These are phyloP conservation scores for Aspidapion aeneum DNA, from an alignment of 2,888 invertebrate genomes.

Conservation along the genomic window DNA sequence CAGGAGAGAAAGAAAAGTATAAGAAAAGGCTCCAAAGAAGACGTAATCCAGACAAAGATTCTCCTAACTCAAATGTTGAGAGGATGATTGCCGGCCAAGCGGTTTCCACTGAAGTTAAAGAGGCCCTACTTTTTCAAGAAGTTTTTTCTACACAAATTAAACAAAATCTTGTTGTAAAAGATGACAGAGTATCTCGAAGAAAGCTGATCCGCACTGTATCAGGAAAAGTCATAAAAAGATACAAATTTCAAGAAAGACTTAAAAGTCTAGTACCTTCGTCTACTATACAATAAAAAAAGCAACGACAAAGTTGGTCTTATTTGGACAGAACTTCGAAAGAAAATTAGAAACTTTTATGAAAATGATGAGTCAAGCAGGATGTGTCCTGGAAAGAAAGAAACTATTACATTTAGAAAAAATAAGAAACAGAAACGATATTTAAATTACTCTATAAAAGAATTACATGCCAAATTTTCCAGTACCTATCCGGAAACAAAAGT, in stretches of 20 bases:
- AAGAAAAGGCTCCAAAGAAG: too few species aligned
- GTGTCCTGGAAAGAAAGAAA: slow-evolving; percentile 15
- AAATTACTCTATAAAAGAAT: slow-evolving; percentile 11
- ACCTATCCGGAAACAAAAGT: too few species aligned
- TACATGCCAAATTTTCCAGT: slow-evolving; percentile 12
- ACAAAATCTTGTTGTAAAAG: background rate
- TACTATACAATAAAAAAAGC: background rate
- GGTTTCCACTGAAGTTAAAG: background rate
- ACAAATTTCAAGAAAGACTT: background rate
- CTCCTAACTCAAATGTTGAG: background rate
- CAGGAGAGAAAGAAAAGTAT: too few species aligned
- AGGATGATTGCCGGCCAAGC: background rate
- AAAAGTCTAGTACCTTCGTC: background rate
- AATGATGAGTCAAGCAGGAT: slow-evolving; percentile 14
- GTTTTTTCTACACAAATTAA: background rate
- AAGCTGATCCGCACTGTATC: background rate
- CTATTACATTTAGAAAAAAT: slow-evolving; percentile 10
- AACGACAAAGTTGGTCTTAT: too few species aligned
- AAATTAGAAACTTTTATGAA: slow-evolving; percentile 9
- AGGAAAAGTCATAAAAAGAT: background rate
- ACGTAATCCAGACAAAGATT: too few species aligned
- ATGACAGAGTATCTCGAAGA: background rate
- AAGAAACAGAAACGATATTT: slow-evolving; percentile 15
- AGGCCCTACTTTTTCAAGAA: background rate
- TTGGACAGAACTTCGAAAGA: too few species aligned